Evolutionary conservation across 2,113 vertebrate genomes (phyloP).

Genomic region (Dipodomys ordii): DNA sequence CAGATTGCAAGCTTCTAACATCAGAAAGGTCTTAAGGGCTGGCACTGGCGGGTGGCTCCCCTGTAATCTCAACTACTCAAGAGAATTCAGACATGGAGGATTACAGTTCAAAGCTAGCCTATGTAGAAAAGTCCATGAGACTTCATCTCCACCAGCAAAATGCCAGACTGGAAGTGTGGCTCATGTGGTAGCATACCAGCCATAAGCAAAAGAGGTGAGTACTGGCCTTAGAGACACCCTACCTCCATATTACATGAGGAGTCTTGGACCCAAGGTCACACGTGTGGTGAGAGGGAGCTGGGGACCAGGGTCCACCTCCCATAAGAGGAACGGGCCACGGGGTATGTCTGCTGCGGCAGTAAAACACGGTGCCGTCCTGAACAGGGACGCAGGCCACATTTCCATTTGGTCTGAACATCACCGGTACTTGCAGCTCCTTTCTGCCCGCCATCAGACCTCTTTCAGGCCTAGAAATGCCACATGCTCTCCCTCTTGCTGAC

Average conservation of each 20-base stretch:
- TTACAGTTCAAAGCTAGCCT: too few species aligned
- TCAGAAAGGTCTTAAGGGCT: too few species aligned
- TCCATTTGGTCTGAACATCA: neutral
- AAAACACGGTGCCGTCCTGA: neutral
- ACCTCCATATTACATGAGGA: too few species aligned
- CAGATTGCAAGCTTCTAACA: neutral
- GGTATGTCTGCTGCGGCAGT: neutral
- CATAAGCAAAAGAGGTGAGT: too few species aligned
- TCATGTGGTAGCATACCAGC: too few species aligned
- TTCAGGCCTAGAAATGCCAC: rapidly evolving
- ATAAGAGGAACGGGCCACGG: rapidly evolving
- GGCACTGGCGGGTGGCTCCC: too few species aligned
- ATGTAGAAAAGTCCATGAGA: too few species aligned
- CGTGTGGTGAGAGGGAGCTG: rapidly evolving
- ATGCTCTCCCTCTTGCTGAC: neutral
- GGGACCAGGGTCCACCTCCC: neutral
- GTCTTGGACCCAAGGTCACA: neutral
- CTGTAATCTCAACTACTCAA: too few species aligned
- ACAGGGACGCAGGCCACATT: rapidly evolving
- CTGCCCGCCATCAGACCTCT: neutral
- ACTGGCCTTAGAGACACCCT: neutral
- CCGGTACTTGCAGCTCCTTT: rapidly evolving
- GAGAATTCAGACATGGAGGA: too few species aligned
- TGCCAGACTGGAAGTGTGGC: too few species aligned
- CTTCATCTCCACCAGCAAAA: too few species aligned